Base-by-base conservation (phyloP, 2,797 vertebrate species). In the Diceros bicornis region DNA sequence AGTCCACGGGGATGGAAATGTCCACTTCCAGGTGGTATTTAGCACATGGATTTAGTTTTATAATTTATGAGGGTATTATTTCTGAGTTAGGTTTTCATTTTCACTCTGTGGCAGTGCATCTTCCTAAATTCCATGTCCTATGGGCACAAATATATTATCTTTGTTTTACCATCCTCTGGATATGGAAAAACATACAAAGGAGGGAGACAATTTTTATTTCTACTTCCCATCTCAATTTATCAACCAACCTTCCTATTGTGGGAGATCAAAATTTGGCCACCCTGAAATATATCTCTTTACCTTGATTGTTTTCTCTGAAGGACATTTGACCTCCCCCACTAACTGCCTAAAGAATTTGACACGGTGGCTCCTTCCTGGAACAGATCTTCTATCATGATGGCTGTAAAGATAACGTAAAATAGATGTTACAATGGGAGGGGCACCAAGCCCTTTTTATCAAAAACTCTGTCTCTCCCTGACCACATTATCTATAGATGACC, bases 141-240 rank as follows among this genome's bases (percentile, higher is more conserved):
- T 66, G 85, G 44, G 55, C 47, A 85, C 12, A 78, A 96, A 84
- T 90, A 20, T 4, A 75, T 68, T 77, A 29, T 3, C 13, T 82
- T 62, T 89, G 47, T 61, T 96, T 94, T 72, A 68, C 21, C 34
- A 10, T 92, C n/a, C 37, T 87, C 37, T 74, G 27, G 25, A 68
- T 89, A 52, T 75, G 17, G 11, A 72, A 83, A 96, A 93, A 68
- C 25, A 50, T 29, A 47, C 17, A 44, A 61, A 96, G 57, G 77
- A 87, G 6, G 3, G 9, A 95, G 82, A 69, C 4, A 91, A n/a
- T 32, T 77, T 91, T 89, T 75, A 81, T 75, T 94, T 87, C 64
- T 86, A 93, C 64, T 47, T 79, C 18, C 37, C 6, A 93, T 18
- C n/a, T 92, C 59, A 96, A 84, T 90, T 96, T 94, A 61, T 82